A percentile compares a stretch with the other conserved stretches of the same genome.
phyloP scores from a whole-genome alignment of 2,113 vertebrate genomes.

The Speoplatyrhinus poulsoni region DNA sequence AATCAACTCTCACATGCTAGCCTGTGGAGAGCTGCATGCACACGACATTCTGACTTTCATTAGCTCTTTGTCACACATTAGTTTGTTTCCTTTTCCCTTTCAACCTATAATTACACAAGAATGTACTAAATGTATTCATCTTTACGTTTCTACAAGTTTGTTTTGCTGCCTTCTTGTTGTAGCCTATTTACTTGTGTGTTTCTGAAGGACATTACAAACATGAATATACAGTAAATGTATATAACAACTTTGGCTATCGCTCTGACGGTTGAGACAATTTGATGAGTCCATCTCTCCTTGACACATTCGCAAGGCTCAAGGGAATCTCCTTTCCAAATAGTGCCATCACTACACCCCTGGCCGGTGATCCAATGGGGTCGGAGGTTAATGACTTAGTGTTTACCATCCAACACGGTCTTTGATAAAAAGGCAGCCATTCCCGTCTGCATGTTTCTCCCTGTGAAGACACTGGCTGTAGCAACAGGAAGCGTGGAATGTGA shows the following conservation, averaged over 20 bases:
- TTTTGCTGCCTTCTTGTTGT: background rate
- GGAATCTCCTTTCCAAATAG: conserved; percentile 65
- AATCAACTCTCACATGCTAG: conserved; percentile 50
- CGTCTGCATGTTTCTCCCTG: conserved; percentile 24
- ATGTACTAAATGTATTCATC: conserved; percentile 2
- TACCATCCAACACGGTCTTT: conserved; percentile 61
- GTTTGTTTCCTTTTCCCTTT: background rate
- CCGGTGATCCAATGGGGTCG: conserved; percentile 51
- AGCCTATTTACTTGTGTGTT: background rate
- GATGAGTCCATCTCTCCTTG: conserved; percentile 54
- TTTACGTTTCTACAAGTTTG: background rate
- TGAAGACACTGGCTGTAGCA: conserved; percentile 54
- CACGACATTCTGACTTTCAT: conserved; percentile 9
- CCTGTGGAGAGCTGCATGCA: conserved; percentile 33
- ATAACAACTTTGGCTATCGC: conserved; percentile 38
- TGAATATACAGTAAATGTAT: conserved; percentile 25
- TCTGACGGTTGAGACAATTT: conserved; percentile 43
- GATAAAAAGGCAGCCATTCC: conserved; percentile 59
- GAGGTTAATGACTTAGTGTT: conserved; percentile 78
- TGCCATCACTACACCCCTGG: conserved; percentile 24
- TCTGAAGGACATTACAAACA: conserved; percentile 21
- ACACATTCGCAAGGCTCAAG: conserved; percentile 43
- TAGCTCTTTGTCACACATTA: conserved; percentile 9
- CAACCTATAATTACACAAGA: background rate
- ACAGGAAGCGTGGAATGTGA: conserved; percentile 69